phyloP scores from a whole-genome alignment of 2,113 vertebrate species.

The Bubo blakistoni region DNA sequence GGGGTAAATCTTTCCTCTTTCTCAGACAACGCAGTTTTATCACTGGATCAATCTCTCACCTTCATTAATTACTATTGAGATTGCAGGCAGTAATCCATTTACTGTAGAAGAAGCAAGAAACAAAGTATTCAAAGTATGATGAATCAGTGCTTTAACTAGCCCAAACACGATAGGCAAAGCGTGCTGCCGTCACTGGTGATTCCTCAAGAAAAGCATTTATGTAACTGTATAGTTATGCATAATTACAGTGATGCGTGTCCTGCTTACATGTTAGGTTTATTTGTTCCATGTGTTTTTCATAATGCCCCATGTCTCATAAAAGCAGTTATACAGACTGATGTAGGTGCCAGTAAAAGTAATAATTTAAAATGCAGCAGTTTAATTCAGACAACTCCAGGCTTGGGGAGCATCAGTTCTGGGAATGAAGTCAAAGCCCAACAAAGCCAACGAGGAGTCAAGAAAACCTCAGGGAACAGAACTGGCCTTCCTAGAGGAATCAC shows the following conservation, averaged over 20 bases:
- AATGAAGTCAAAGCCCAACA: background rate
- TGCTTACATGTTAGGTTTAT: background rate
- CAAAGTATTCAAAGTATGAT: conserved; percentile 32
- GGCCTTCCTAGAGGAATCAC: background rate
- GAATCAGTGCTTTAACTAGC: conserved; percentile 47
- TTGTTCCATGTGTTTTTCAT: background rate
- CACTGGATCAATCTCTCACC: background rate
- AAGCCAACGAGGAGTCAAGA: background rate
- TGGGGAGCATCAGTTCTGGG: background rate
- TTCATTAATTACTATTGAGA: conserved; percentile 33
- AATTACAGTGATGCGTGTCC: background rate
- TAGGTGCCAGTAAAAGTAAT: background rate
- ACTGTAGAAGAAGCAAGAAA: conserved; percentile 27
- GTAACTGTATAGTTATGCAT: conserved; percentile 35
- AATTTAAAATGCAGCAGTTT: background rate
- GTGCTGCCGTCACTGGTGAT: conserved; percentile 34
- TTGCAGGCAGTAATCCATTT: conserved; percentile 9
- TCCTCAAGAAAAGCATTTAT: conserved; percentile 47
- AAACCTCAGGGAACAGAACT: background rate
- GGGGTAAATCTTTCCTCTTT: background rate
- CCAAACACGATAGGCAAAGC: background rate
- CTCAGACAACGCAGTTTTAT: background rate
- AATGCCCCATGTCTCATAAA: background rate
- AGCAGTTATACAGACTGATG: background rate
- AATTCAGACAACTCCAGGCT: background rate